A percentile compares a stretch with the other conserved stretches of the same genome.
phyloP scores from a whole-genome alignment of 2,888 invertebrate genomes.

The Lithophane ornitopus region DNA sequence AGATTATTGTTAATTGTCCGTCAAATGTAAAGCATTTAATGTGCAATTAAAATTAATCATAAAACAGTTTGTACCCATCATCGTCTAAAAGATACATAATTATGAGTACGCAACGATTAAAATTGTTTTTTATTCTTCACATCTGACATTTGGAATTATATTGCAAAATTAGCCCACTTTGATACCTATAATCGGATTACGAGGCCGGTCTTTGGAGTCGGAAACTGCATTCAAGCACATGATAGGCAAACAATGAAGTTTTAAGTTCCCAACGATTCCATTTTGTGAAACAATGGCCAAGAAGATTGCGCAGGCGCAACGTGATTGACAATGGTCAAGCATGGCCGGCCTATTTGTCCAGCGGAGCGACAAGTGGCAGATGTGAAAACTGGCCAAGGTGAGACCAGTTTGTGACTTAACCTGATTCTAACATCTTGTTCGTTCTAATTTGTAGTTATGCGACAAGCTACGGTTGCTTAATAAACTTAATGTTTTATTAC shows the following conservation, averaged over 20 bases:
- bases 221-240: conserved; percentile 42
- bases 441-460: conserved; percentile 52
- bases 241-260: conserved; percentile 55
- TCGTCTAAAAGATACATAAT: conserved; percentile 16
- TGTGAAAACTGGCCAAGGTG: conserved; percentile 88
- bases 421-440: conserved; percentile 63
- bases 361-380: conserved; percentile 82
- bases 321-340: conserved; percentile 82
- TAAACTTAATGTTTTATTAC: conserved; percentile 46
- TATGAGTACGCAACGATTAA: conserved; percentile 32
- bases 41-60: conserved; percentile 8
- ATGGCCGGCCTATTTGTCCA: conserved; percentile 82
- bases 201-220: conserved; percentile 40
- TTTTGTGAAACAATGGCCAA: conserved; percentile 59
- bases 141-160: conserved; percentile 61
- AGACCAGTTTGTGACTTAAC: conserved; percentile 69
- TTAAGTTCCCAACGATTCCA: conserved; percentile 46
- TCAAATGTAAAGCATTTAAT: background rate
- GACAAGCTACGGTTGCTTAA: conserved; percentile 23
- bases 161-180: conserved; percentile 52
- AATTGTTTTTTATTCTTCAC: conserved; percentile 27
- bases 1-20: background rate
- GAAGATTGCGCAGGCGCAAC: conserved; percentile 63
- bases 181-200: conserved; percentile 54
- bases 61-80: background rate